These are phyloP conservation scores for Chalcis sispes DNA, from an alignment of 2,888 invertebrate species.

Conservation along the genomic window DNA sequence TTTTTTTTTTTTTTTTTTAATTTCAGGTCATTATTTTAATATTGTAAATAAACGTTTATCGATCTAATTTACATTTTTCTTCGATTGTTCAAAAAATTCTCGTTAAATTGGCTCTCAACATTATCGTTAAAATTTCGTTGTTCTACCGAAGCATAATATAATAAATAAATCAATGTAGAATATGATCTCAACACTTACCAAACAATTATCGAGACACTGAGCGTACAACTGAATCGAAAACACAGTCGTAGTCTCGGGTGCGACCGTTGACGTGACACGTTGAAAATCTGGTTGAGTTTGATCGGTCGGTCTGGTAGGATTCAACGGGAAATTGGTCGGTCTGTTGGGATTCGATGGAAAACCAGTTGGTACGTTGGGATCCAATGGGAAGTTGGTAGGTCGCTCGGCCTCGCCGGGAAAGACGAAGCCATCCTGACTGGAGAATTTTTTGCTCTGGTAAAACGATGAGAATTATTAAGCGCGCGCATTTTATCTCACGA, in stretches of 20 bases:
- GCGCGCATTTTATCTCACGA: no score
- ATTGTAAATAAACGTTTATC: no score
- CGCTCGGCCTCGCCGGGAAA: constrained; percentile 46
- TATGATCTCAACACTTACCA: constrained; percentile 30
- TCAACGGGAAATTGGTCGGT: not conserved
- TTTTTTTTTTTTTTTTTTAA: no score
- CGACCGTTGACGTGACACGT: not conserved
- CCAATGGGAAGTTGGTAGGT: constrained; percentile 17
- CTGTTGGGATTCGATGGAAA: constrained; percentile 35
- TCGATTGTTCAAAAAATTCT: no score
- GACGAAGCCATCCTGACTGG: constrained; percentile 36
- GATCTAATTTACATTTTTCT: no score
- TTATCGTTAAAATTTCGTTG: no score
- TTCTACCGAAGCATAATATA: no score
- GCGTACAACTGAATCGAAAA: not conserved
- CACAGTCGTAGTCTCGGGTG: not conserved
- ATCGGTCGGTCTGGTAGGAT: not conserved
- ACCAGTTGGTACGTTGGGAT: constrained; percentile 1
- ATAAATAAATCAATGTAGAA: no score
- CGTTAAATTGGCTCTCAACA: no score
- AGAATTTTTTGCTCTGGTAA: not conserved
- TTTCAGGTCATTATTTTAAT: no score
- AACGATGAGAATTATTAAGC: no score
- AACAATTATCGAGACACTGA: constrained; percentile 37
- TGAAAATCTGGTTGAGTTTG: no score